Evolutionary conservation across 2,888 invertebrate species (phyloP).

Genomic region (Elysia crispata): DNA sequence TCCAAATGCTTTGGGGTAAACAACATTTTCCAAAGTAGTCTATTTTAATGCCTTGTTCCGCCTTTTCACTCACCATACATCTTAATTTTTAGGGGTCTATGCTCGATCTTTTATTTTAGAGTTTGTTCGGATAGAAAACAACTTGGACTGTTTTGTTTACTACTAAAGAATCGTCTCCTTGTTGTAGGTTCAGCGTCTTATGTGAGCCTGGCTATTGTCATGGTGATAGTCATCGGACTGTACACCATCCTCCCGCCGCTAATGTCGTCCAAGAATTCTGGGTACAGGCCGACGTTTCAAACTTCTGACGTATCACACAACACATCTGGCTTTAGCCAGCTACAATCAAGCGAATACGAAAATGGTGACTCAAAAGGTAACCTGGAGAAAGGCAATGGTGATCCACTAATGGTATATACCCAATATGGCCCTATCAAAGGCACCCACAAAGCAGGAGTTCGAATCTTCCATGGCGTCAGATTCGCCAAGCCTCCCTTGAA

Average conservation of each 20-base stretch:
- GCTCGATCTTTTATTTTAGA: no score
- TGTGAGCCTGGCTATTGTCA: neutral
- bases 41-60: no score
- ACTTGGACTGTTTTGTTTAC: no score
- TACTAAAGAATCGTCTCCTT: no score
- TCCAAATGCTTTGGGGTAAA: no score
- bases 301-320: neutral
- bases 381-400: neutral
- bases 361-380: neutral
- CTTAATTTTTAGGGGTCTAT: no score
- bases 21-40: no score
- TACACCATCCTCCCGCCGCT: neutral
- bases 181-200: no score
- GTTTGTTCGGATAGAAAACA: no score
- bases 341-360: no score
- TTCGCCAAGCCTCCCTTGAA: conserved; percentile 13
- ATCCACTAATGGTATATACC: neutral
- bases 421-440: conserved; percentile 24
- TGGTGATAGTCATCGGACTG: neutral
- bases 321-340: no score
- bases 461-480: conserved; percentile 26
- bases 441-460: neutral
- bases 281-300: neutral
- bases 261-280: neutral
- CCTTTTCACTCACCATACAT: no score